Evolutionary conservation across 2,797 vertebrate species (phyloP), one percentile per base, ranked within the genome.

Genomic region (Cuniculus paca): DNA sequence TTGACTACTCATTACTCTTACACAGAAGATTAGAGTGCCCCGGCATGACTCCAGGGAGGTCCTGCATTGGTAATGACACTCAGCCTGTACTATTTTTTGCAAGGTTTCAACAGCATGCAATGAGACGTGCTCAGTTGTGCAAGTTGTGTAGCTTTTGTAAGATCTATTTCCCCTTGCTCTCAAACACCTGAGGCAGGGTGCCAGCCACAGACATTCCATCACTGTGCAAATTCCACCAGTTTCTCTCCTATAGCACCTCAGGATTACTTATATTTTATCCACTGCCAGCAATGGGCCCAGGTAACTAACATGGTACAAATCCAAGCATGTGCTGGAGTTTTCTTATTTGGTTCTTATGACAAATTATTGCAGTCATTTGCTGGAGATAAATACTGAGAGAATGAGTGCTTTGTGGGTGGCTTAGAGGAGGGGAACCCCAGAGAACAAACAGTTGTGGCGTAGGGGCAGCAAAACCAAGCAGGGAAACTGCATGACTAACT

Each of bases 201-300:
- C 12, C 8, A 85, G 9, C 10, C 2, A 13, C 4, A 16, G 58
- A 0, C 31, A 42, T 24, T 16, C 6, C 4, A 10, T 56, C 28
- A 5, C 3, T 63, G 39, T 56, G 39, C 28, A 39, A 12, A 3
- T 16, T 26, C 48, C 16, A 45, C 48, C 13, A 48, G 14, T 50
- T 36, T 10, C 16, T 20, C 1, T 7, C 2, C 0, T 17, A 19
- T 16, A 42, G 28, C 1, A 39, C 70, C 11, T n/a, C 5, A n/a
- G 36, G 31, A 5, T 11, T 61, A 17, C 24, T 34, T n/a, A 8
- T 1, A 2, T 3, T 74, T 63, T 24, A 34, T 22, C 7, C 56
- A 20, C 26, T 17, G 48, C 36, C 13, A 28, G 48, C 2, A 17
- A 0, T 6, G 9, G 24, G 16, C 4, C 13, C 26, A n/a, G 1